Percentiles rank a stretch among this genome's conserved stretches.
phyloP scores from a whole-genome alignment of 53 echinoderm and acorn worm genomes.

The Mesocentrotus franciscanus region DNA sequence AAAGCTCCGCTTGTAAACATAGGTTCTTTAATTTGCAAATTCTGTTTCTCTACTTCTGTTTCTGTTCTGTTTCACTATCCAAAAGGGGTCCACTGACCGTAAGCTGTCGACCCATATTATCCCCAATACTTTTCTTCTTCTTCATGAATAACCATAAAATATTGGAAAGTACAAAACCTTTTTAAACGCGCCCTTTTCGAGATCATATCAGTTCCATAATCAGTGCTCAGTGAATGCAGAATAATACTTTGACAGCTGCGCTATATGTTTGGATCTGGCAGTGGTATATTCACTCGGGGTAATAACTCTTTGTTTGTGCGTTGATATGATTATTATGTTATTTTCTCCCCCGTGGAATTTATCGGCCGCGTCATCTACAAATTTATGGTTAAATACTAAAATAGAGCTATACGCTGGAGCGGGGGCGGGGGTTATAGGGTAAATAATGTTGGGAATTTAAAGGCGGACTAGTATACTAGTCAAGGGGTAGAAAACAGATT shows the following conservation, averaged over 20 bases:
- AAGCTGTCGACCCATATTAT: background rate
- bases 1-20: too few relatives aligned
- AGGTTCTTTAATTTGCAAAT: too few relatives aligned
- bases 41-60: too few relatives aligned
- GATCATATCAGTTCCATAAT: slow-evolving; percentile 3
- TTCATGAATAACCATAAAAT: background rate
- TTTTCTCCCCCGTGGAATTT: background rate
- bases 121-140: background rate
- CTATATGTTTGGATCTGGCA: background rate
- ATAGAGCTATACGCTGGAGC: background rate
- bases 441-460: too few relatives aligned
- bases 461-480: too few relatives aligned
- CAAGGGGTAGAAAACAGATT: too few relatives aligned
- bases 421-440: background rate
- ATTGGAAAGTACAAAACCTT: background rate
- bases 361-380: background rate
- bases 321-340: slow-evolving; percentile 2
- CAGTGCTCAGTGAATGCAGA: background rate
- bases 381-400: background rate
- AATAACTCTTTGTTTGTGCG: background rate
- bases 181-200: background rate
- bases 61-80: background rate
- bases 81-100: background rate
- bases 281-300: background rate
- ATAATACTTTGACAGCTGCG: background rate